Base-by-base conservation (phyloP, 2,113 vertebrate species). In the Microcebus griseorufus region DNA sequence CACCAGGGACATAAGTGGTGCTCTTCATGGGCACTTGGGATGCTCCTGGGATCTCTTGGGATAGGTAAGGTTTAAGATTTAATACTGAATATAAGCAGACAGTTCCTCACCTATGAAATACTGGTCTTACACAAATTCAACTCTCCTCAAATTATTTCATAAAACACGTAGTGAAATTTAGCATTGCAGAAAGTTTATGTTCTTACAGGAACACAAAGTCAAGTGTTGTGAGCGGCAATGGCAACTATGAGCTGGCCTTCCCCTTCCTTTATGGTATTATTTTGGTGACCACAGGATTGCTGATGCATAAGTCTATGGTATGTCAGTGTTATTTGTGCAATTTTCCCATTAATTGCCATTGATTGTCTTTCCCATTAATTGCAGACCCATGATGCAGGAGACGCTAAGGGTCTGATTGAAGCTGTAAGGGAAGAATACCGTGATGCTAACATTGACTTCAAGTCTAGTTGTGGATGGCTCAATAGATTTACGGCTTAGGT, bases 71-170 rank as follows among this genome's bases (percentile, higher is more conserved):
- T 85, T 88, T 88, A 48, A 62, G 34, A 76, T 67, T 84, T 88
- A 94, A 88, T 58, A 42, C 8, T 8, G 27, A 29, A 29, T 9
- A 20, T 84, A 55, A 94, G 65, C 25, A 67, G 79, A 87, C 2
- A 70, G 37, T 32, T 65, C 55, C 67, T 70, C 55, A 51, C 18
- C 86, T 82, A 55, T 3, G 18, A 42, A 53, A 42, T 80, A 53
- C 11, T 55, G 13, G 7, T 75, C 76, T 96, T 83, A 88, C 1
- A 16, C n/a, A 88, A 78, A 88, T 42, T 80, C 60, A 81, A 8
- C 67, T 90, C 65, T 84, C 34, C 20, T 92, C 32, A 72, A 86
- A 64, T 90, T 72, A 73, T 90, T 96, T 81, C 79, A 14, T 93
- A 62, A 95, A 88, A 80, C 53, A 67, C 20, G 70, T 16, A 70